Base-by-base conservation (phyloP, 2,888 invertebrate genomes). In the Caradrina kadenii region DNA sequence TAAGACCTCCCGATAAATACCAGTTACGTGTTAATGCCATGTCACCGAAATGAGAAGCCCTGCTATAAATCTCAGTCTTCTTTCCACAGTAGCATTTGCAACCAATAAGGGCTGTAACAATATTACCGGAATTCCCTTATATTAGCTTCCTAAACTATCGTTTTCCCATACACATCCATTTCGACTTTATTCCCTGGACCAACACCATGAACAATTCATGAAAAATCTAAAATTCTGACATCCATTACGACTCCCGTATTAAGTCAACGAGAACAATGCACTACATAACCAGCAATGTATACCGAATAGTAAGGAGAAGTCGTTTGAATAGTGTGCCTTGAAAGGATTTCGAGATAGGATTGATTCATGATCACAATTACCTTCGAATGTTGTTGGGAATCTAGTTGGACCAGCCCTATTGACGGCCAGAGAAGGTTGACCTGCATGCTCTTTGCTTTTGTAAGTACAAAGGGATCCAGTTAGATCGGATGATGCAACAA, bases 361-460 rank as follows among this genome's bases (percentile, higher is more conserved):
- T 95, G 95, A 95, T 94, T 93, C 93, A 95, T 93, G 92, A 89
- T 91, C 91, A 91, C 94, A 94, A 94, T 95, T 94, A 95, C 93
- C 93, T 94, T 89, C 88, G 88, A 89, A 92, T 92, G 91, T 92
- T 91, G 92, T 91, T 88, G 88, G 89, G 88, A 89, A 88, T 88
- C 88, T 87, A 86, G 88, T 88, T 86, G 86, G 86, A 77, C 84
- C 82, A 86, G 81, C 81, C 83, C 79, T 75, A 83, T 80, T 84
- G 83, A 83, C 76, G 85, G 21, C 92, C 88, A 86, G 61, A 68
- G 48, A 79, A 83, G 52, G 56, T 72, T 80, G 90, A 87, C 73
- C 88, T 79, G 31, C 62, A 52, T 31, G 39, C 52, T 66, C 69
- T 56, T 76, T 63, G 48, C 61, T 55, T 69, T 68, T 62, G 60